Conservation (phyloP, 1,140 invertebrate genomes). For the Leptinotarsa lineolata region DNA sequence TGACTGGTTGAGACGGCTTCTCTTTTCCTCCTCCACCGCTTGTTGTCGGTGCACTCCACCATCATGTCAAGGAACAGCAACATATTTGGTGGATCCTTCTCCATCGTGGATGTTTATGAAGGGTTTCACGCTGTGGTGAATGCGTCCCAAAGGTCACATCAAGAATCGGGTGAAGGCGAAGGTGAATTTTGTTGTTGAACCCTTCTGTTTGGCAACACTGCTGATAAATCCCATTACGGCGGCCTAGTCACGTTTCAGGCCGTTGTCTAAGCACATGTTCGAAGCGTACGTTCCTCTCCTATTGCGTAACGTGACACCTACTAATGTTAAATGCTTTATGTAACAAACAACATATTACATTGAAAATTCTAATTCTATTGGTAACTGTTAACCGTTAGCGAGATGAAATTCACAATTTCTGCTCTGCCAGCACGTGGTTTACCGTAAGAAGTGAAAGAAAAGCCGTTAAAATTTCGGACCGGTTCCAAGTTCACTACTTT, state of each 20-base stretch:
- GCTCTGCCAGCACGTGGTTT: constrained; percentile 9
- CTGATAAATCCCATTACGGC: not conserved
- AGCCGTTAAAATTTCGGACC: not conserved
- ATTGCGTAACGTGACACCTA: constrained; percentile 11
- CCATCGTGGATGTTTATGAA: too few species aligned
- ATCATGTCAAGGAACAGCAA: too few species aligned
- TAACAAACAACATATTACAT: constrained; percentile 12
- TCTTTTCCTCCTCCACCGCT: too few species aligned
- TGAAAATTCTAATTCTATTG: constrained; percentile 17
- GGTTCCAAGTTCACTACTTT: not conserved
- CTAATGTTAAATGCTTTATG: constrained; percentile 11
- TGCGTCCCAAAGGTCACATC: too few species aligned
- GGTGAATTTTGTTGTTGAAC: not conserved
- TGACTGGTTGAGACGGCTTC: too few species aligned
- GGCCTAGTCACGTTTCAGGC: constrained; percentile 2
- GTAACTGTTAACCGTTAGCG: constrained; percentile 15
- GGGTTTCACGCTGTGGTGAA: too few species aligned
- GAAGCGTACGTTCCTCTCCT: constrained; percentile 12
- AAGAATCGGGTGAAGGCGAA: not conserved
- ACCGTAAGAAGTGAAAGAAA: constrained; percentile 6
- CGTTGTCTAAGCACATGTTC: constrained; percentile 19
- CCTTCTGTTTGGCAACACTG: not conserved
- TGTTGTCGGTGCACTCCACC: too few species aligned
- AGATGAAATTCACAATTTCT: constrained; percentile 16
- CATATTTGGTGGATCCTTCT: too few species aligned